Conservation (phyloP, 2,113 vertebrate genomes). For the Myodes glareolus region DNA sequence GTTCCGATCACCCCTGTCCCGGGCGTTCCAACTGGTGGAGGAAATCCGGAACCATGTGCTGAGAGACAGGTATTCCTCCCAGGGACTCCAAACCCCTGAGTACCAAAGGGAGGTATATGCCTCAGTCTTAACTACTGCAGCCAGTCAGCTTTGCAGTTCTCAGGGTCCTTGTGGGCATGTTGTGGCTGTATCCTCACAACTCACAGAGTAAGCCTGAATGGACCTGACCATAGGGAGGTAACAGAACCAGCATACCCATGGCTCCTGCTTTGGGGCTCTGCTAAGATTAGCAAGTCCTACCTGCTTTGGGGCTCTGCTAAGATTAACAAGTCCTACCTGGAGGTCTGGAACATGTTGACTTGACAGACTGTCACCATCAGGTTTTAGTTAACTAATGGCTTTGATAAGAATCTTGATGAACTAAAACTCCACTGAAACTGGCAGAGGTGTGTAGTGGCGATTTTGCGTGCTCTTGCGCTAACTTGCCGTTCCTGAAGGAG, state of each 20-base stretch:
- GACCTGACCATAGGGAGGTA: background rate
- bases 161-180: background rate
- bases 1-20: conserved; percentile 94
- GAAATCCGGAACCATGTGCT: conserved; percentile 96
- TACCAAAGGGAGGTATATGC: fast-evolving
- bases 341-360: background rate
- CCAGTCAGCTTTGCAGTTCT: background rate
- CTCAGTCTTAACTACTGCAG: fast-evolving
- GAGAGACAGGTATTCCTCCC: conserved; percentile 89
- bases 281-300: background rate
- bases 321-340: background rate
- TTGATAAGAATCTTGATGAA: background rate
- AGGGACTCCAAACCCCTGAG: fast-evolving
- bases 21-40: conserved; percentile 94
- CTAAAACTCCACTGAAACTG: background rate
- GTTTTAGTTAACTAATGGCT: background rate
- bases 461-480: background rate
- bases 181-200: background rate
- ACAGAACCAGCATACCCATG: background rate
- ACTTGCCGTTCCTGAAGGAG: background rate
- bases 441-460: background rate
- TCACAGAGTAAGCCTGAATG: background rate
- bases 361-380: background rate
- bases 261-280: background rate
- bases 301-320: too few species aligned